These are phyloP conservation scores for Cryptocephalus primarius DNA, from an alignment of 2,888 invertebrate species.

Conservation along the genomic window DNA sequence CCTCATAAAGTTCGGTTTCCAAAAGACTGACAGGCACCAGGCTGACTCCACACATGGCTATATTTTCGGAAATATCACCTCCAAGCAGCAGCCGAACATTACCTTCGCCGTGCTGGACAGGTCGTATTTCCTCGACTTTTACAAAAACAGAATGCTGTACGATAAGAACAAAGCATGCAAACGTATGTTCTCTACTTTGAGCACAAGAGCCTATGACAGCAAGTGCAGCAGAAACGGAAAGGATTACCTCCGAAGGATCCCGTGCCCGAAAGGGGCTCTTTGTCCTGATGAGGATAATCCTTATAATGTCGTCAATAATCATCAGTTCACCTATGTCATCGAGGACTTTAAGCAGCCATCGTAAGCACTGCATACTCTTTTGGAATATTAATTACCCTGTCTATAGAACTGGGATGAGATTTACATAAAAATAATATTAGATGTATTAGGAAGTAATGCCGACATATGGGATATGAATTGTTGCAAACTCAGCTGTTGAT, in stretches of 20 bases:
- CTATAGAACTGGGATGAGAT: not conserved
- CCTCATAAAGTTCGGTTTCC: slow-evolving; percentile 91
- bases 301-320: slow-evolving; percentile 71
- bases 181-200: slow-evolving; percentile 77
- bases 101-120: slow-evolving; percentile 88
- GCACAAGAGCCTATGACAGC: slow-evolving; percentile 72
- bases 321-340: slow-evolving; percentile 91
- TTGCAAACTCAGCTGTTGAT: too few species aligned
- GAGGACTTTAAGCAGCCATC: slow-evolving; percentile 83
- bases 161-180: slow-evolving; percentile 68
- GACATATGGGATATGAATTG: too few species aligned
- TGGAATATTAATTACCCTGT: not conserved
- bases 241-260: slow-evolving; percentile 73
- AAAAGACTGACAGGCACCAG: slow-evolving; percentile 83
- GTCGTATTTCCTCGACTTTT: slow-evolving; percentile 79
- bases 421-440: not conserved
- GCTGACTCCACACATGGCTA: slow-evolving; percentile 83
- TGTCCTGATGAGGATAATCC: slow-evolving; percentile 83
- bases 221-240: slow-evolving; percentile 70
- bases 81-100: slow-evolving; percentile 52
- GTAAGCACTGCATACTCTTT: slow-evolving; percentile 37
- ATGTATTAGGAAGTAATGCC: too few species aligned
- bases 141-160: slow-evolving; percentile 59
- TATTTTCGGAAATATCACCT: slow-evolving; percentile 91
- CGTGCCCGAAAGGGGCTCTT: slow-evolving; percentile 63